phyloP scores from a whole-genome alignment of 2,113 vertebrate species.

The Propithecus coquereli region DNA sequence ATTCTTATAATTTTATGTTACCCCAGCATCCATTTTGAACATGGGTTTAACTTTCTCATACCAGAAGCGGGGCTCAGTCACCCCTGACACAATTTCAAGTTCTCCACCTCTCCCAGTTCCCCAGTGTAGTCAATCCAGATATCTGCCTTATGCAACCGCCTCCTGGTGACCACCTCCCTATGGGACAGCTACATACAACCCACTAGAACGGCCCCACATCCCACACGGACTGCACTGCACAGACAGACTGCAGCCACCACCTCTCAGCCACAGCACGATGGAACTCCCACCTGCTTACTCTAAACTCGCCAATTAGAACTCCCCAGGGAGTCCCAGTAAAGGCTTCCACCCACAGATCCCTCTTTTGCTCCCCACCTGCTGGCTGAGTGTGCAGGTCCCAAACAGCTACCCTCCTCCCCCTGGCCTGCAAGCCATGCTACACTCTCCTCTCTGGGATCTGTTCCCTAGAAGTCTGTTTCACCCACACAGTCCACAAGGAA shows the following conservation, averaged over 20 bases:
- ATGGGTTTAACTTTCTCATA: background rate
- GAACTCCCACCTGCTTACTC: background rate
- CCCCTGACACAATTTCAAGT: background rate
- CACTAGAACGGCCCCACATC: background rate
- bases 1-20: background rate
- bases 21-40: background rate
- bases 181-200: background rate
- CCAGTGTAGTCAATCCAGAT: background rate
- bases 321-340: background rate
- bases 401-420: background rate
- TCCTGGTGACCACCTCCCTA: background rate
- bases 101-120: background rate
- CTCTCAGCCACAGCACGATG: background rate
- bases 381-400: background rate
- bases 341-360: background rate
- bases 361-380: background rate
- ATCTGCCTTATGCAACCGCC: background rate
- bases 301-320: background rate
- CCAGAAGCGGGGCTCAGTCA: background rate
- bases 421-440: background rate
- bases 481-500: background rate
- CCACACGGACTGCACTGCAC: background rate
- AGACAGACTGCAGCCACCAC: background rate
- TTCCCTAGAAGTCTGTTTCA: background rate
- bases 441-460: background rate